Evolutionary conservation across 2,113 vertebrate genomes (phyloP).

Genomic region (Daubentonia madagascariensis): DNA sequence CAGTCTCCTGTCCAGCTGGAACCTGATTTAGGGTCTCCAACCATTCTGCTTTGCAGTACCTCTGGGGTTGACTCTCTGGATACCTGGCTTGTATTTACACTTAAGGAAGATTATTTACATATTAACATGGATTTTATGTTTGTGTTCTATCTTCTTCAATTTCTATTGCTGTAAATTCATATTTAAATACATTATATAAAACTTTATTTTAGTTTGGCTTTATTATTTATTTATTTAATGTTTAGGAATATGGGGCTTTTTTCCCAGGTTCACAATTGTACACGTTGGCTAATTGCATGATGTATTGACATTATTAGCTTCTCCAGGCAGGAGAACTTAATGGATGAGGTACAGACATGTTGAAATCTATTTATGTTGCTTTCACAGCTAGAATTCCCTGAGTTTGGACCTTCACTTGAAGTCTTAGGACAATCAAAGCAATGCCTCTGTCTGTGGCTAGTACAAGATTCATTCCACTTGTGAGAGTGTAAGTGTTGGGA

Average conservation of each 20-base stretch:
- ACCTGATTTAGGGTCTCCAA: neutral
- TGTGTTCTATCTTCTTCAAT: neutral
- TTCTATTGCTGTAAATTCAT: neutral
- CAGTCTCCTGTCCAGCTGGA: no score
- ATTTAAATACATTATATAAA: neutral
- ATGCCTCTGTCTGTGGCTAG: constrained; percentile 87
- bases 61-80: neutral
- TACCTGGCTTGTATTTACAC: neutral
- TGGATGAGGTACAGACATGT: neutral
- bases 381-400: constrained; percentile 83
- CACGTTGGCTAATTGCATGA: constrained; percentile 30
- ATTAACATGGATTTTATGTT: neutral
- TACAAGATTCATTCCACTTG: constrained; percentile 92
- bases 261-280: neutral
- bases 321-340: neutral
- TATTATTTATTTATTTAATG: neutral
- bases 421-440: constrained; percentile 80
- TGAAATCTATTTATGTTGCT: constrained; percentile 80
- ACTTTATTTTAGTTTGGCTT: neutral
- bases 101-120: neutral
- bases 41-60: neutral
- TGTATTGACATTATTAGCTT: neutral
- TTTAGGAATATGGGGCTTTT: neutral
- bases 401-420: constrained; percentile 89
- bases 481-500: constrained; percentile 89